phyloP scores from a whole-genome alignment of 2,113 vertebrate genomes.

The Sorex fumeus region DNA sequence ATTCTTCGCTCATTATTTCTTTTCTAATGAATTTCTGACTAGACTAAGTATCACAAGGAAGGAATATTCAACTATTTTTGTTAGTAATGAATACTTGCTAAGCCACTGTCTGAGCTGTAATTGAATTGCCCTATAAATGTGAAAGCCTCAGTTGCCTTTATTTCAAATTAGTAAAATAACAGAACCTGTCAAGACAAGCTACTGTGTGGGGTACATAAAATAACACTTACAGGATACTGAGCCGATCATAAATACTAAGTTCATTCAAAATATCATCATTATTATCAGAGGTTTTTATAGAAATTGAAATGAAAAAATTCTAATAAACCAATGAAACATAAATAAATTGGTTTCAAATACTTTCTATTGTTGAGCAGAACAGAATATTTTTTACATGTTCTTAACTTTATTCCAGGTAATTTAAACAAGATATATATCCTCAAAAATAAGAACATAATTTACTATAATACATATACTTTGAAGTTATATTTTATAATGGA shows the following conservation, averaged over 20 bases:
- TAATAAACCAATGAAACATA: not conserved
- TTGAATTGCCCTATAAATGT: not conserved
- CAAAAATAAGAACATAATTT: slow-evolving; percentile 19
- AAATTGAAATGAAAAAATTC: not conserved
- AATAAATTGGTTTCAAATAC: not conserved
- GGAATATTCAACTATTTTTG: not conserved
- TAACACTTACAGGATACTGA: not conserved
- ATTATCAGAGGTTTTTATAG: not conserved
- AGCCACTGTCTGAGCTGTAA: not conserved
- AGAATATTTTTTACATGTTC: not conserved
- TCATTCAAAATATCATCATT: not conserved
- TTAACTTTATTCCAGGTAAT: not conserved
- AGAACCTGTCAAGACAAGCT: not conserved
- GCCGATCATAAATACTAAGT: not conserved
- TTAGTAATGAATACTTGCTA: not conserved
- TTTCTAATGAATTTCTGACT: not conserved
- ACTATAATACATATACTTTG: not conserved
- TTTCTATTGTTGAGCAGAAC: not conserved
- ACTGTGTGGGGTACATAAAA: not conserved
- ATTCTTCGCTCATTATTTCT: not conserved
- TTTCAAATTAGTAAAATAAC: not conserved
- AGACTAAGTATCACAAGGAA: not conserved
- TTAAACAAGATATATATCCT: not conserved
- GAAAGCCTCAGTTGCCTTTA: not conserved
- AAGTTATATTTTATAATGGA: not conserved